Evolutionary conservation across 1,140 invertebrate species (phyloP).

Genomic region (Atopsyche davidsoni): DNA sequence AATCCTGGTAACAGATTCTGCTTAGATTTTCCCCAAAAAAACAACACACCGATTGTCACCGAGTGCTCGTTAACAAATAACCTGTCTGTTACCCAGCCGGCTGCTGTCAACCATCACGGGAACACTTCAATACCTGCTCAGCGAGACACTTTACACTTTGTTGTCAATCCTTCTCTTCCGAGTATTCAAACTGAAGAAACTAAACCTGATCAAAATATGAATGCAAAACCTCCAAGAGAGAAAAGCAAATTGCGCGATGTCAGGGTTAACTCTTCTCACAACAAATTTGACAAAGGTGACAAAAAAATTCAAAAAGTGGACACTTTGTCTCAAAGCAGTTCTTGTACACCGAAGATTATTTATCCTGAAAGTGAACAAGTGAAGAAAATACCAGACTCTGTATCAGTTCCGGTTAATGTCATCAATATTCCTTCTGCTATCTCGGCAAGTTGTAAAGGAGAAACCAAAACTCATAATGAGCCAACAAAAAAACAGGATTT

Average conservation of each 20-base stretch:
- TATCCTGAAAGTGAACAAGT: conserved; percentile 44
- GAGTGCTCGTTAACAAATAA: conserved; percentile 7
- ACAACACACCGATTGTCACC: neutral
- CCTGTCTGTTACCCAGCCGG: conserved; percentile 6
- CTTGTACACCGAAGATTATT: conserved; percentile 44
- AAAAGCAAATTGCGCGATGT: conserved; percentile 47
- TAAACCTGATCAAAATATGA: conserved; percentile 39
- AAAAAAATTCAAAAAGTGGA: conserved; percentile 39
- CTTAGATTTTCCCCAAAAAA: conserved; percentile 10
- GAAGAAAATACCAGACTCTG: conserved; percentile 39
- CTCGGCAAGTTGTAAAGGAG: conserved; percentile 37
- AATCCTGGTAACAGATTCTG: conserved; percentile 4
- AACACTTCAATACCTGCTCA: conserved; percentile 13
- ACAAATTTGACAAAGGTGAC: conserved; percentile 44
- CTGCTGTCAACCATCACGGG: conserved; percentile 2
- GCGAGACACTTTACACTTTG: conserved; percentile 16
- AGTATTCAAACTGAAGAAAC: conserved; percentile 31
- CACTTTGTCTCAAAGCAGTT: conserved; percentile 35
- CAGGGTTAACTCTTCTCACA: conserved; percentile 45
- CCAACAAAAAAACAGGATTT: conserved; percentile 47
- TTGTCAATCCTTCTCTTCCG: conserved; percentile 15
- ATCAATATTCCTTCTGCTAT: conserved; percentile 35
- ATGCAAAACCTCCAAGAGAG: conserved; percentile 35
- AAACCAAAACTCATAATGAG: conserved; percentile 38
- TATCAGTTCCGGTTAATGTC: conserved; percentile 44